Conservation (phyloP, 2,113 vertebrate species). For the Dasyornis broadbenti region DNA sequence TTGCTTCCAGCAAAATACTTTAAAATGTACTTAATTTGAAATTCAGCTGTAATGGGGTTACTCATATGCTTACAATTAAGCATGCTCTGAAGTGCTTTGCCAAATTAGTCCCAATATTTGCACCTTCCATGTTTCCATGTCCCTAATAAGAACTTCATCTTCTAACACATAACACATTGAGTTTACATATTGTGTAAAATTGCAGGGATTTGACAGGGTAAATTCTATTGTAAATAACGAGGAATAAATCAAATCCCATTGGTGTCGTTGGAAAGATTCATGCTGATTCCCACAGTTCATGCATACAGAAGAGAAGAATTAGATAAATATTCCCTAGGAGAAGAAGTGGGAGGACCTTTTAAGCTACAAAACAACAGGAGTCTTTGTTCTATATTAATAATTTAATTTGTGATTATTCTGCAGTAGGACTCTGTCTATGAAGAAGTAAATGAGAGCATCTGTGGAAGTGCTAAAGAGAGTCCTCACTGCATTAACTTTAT, state of each 20-base stretch:
- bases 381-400: not conserved
- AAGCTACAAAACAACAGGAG: not conserved
- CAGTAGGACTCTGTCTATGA: not conserved
- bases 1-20: not conserved
- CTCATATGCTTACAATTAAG: not conserved
- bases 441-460: not conserved
- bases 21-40: not conserved
- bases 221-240: slow-evolving; percentile 4
- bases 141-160: not conserved
- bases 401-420: not conserved
- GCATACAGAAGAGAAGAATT: not conserved
- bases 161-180: not conserved
- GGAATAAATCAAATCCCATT: not conserved
- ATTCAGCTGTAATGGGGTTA: not conserved
- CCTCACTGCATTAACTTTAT: not conserved
- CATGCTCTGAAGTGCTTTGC: not conserved
- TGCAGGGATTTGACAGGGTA: not conserved
- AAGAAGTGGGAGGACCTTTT: not conserved
- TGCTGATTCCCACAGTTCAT: not conserved
- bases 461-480: not conserved
- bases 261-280: not conserved
- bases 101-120: not conserved
- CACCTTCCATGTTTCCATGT: not conserved
- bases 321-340: not conserved
- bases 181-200: not conserved